Evolutionary conservation across 1,140 invertebrate genomes (phyloP).

Genomic region (Diorhabda carinulata): DNA sequence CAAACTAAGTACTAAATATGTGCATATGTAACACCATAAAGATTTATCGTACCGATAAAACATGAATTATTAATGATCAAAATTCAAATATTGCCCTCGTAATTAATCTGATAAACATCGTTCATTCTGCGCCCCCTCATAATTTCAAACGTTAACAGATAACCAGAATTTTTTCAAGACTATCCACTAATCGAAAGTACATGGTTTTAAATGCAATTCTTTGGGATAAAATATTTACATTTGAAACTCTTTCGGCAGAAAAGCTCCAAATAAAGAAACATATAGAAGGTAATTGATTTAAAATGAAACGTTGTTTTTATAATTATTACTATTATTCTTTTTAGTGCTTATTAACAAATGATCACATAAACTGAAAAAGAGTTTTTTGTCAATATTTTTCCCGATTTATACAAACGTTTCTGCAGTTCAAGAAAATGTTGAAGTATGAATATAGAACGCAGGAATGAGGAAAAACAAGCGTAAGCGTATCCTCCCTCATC

Average conservation of each 20-base stretch:
- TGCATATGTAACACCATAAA: slow-evolving; percentile 43
- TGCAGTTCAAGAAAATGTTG: neutral
- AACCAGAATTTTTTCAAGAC: neutral
- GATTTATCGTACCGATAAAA: slow-evolving; percentile 39
- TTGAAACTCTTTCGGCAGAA: no score
- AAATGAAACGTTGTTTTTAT: no score
- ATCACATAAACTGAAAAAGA: no score
- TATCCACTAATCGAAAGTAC: neutral
- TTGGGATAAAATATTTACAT: no score
- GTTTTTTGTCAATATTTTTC: no score
- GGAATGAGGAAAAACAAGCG: neutral
- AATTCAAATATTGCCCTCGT: slow-evolving; percentile 37
- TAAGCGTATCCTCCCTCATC: neutral
- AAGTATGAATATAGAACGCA: neutral
- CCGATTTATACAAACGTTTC: no score
- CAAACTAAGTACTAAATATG: slow-evolving; percentile 33
- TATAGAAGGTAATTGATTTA: no score
- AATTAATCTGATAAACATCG: slow-evolving; percentile 32
- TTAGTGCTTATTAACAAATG: no score
- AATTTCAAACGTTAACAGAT: neutral
- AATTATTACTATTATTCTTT: no score
- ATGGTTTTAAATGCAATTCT: no score
- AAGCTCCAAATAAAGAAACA: no score
- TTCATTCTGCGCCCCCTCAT: slow-evolving; percentile 10
- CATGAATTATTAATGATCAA: slow-evolving; percentile 43